Evolutionary conservation across 1,140 invertebrate species (phyloP).

Genomic region (Drosophila murphyi): DNA sequence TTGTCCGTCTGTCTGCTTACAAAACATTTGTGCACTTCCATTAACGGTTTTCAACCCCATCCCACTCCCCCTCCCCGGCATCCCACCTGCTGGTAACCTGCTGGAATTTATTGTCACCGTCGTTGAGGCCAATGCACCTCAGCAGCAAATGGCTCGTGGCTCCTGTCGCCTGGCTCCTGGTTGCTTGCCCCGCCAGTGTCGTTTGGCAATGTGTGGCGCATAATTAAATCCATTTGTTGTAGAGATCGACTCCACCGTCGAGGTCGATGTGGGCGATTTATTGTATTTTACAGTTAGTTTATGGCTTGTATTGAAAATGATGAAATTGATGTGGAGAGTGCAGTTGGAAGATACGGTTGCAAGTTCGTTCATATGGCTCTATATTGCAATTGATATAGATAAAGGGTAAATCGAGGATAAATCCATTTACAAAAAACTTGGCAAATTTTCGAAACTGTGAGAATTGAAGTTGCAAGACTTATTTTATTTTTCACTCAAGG

Average conservation of each 20-base stretch:
- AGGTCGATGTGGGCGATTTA: constrained; percentile 66
- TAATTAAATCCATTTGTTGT: constrained; percentile 80
- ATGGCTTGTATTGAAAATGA: constrained; percentile 59
- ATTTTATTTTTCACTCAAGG: background rate
- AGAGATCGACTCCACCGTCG: constrained; percentile 30
- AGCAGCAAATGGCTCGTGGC: constrained; percentile 13
- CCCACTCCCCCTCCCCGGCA: background rate
- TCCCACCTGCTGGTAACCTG: background rate
- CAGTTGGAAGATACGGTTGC: background rate
- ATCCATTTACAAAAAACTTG: constrained; percentile 26
- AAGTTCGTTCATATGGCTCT: constrained; percentile 23
- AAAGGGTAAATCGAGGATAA: background rate
- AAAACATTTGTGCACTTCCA: constrained; percentile 72
- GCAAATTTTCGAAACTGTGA: background rate
- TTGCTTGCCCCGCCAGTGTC: constrained; percentile 32
- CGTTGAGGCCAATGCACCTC: constrained; percentile 72
- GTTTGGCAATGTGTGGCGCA: constrained; percentile 33
- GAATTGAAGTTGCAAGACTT: background rate
- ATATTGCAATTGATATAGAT: constrained; percentile 15
- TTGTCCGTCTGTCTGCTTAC: constrained; percentile 30
- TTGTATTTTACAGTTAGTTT: constrained; percentile 73
- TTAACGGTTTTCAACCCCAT: constrained; percentile 38
- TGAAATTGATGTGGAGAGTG: constrained; percentile 9
- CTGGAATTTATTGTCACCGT: constrained; percentile 75
- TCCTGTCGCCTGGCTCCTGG: constrained; percentile 28